These are phyloP conservation scores for Panopea generosa DNA, from an alignment of 2,888 invertebrate genomes.

Conservation along the genomic window DNA sequence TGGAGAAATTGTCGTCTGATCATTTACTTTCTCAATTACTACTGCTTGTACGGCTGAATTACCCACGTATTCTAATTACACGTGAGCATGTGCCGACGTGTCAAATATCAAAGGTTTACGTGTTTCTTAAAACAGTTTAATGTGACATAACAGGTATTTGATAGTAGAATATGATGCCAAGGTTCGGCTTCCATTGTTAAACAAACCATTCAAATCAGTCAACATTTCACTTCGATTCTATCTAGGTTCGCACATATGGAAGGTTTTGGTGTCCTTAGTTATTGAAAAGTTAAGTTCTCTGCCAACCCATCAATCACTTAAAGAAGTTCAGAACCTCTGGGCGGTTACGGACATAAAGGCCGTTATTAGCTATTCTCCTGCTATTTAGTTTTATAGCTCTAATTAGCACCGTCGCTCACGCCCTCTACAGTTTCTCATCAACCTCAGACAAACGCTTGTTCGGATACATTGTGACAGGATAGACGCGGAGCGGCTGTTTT, in stretches of 20 bases:
- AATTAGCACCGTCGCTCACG: slow-evolving; percentile 43
- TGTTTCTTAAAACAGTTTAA: too few relatives aligned
- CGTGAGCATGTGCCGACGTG: slow-evolving; percentile 2
- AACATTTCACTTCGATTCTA: not conserved
- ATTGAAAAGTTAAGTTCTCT: too few relatives aligned
- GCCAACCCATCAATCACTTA: not conserved
- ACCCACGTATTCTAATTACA: slow-evolving; percentile 10
- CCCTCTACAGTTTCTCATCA: slow-evolving; percentile 33
- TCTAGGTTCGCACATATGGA: too few relatives aligned
- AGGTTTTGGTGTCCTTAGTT: too few relatives aligned
- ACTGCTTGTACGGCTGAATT: too few relatives aligned
- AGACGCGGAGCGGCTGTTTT: slow-evolving; percentile 56
- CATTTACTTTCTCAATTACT: too few relatives aligned
- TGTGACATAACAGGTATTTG: too few relatives aligned
- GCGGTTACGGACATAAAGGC: slow-evolving; percentile 20
- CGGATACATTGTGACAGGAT: slow-evolving; percentile 36
- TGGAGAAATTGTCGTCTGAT: too few relatives aligned
- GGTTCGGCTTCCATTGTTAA: not conserved
- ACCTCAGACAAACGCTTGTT: slow-evolving; percentile 39
- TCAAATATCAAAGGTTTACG: too few relatives aligned
- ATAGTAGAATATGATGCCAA: too few relatives aligned
- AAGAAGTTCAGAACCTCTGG: slow-evolving; percentile 24
- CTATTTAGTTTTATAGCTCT: slow-evolving; percentile 60
- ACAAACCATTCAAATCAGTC: not conserved
- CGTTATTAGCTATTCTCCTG: slow-evolving; percentile 50